Conservation (phyloP, 2,113 vertebrate genomes). For the Tapirus terrestris region DNA sequence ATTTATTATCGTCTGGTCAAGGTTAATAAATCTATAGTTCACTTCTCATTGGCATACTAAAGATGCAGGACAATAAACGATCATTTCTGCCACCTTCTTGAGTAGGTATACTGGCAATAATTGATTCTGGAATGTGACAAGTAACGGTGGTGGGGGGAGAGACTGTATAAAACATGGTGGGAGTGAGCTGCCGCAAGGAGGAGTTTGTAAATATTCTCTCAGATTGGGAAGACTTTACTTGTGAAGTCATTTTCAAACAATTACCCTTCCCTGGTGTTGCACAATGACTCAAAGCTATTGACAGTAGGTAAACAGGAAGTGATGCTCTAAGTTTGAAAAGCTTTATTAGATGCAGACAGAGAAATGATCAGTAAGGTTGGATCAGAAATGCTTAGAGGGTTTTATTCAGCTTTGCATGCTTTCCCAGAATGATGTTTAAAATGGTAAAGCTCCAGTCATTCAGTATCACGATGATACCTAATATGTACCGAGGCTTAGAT, state of each 20-base stretch:
- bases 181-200: neutral
- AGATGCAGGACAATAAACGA: neutral
- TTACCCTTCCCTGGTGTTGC: neutral
- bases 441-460: neutral
- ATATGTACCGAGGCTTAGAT: neutral
- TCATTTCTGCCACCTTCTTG: conserved; percentile 1
- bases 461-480: neutral
- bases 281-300: neutral
- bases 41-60: conserved; percentile 22
- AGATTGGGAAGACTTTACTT: neutral
- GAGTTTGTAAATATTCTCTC: neutral
- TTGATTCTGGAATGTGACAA: conserved; percentile 17
- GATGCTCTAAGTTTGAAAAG: neutral
- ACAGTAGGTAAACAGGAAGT: neutral
- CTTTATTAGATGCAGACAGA: neutral
- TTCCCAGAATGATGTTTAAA: conserved; percentile 15
- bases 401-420: neutral
- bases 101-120: neutral
- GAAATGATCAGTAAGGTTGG: neutral
- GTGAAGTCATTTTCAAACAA: neutral
- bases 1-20: conserved; percentile 22
- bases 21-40: conserved; percentile 55
- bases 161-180: neutral
- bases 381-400: neutral
- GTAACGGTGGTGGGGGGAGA: neutral